Evolutionary conservation across 2,797 vertebrate genomes (phyloP).

Genomic region (Sciurus carolinensis): DNA sequence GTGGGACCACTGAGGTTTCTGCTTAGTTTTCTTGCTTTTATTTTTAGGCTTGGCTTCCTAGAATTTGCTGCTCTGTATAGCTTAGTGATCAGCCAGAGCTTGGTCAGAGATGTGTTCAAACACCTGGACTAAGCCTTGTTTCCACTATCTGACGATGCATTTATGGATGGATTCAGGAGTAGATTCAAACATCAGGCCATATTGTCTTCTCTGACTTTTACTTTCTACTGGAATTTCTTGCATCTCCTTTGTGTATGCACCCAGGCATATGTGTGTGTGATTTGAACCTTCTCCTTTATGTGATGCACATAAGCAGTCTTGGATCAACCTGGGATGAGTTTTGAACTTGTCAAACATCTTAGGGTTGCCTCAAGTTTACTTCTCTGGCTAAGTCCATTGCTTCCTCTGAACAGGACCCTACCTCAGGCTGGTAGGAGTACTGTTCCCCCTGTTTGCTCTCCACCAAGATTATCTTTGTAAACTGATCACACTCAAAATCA

Average conservation of each 20-base stretch:
- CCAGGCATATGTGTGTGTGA: neutral
- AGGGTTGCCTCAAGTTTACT: neutral
- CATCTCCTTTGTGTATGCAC: neutral
- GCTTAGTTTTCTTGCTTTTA: conserved; percentile 1
- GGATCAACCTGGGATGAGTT: neutral
- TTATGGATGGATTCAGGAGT: neutral
- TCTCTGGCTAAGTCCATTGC: neutral
- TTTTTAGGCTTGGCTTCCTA: neutral
- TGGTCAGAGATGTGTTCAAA: neutral
- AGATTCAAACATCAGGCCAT: neutral
- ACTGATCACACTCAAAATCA: neutral
- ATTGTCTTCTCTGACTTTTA: neutral
- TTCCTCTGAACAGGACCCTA: neutral
- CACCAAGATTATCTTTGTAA: neutral
- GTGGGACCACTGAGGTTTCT: neutral
- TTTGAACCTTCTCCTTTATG: neutral
- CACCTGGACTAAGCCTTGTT: neutral
- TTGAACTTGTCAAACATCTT: neutral
- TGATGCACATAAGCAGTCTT: neutral
- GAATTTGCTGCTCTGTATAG: neutral
- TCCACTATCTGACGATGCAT: neutral
- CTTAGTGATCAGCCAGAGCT: neutral
- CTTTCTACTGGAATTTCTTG: neutral
- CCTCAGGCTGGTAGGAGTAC: neutral
- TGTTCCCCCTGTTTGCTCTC: neutral